These are phyloP conservation scores for Oncorhynchus tshawytscha DNA, from an alignment of 2,113 vertebrate species.

Conservation along the genomic window DNA sequence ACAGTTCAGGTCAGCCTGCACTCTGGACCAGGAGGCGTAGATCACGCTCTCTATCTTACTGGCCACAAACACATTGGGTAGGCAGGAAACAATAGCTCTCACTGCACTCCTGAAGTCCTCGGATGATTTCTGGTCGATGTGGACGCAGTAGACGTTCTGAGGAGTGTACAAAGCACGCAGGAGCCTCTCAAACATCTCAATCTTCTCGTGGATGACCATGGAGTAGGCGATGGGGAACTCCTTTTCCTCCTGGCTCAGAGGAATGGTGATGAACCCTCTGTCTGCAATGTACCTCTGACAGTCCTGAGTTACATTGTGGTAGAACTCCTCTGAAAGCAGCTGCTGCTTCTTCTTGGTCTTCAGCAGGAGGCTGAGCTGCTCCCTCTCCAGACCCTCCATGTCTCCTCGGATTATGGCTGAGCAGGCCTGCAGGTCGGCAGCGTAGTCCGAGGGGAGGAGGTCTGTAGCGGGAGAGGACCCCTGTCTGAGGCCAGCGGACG, in stretches of 20 bases:
- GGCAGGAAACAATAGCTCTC: conserved; percentile 77
- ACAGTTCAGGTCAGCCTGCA: conserved; percentile 94
- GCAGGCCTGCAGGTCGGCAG: conserved; percentile 67
- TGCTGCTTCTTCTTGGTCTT: conserved; percentile 14
- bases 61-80: conserved; percentile 88
- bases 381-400: conserved; percentile 24
- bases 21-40: conserved; percentile 87
- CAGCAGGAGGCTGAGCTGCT: conserved; percentile 59
- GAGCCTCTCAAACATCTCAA: conserved; percentile 90
- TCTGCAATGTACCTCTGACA: conserved; percentile 69
- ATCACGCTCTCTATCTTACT: conserved; percentile 78
- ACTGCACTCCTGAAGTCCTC: conserved; percentile 74
- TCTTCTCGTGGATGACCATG: conserved; percentile 89
- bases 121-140: conserved; percentile 80
- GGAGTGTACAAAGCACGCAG: conserved; percentile 82
- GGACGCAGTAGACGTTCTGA: conserved; percentile 91
- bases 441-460: conserved; percentile 24
- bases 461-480: neutral
- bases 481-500: conserved; percentile 8
- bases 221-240: conserved; percentile 86
- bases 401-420: conserved; percentile 73
- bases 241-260: conserved; percentile 80
- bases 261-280: conserved; percentile 73
- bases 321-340: conserved; percentile 57
- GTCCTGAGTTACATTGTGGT: conserved; percentile 77